These are phyloP conservation scores for Drosophila tsacasi DNA, from an alignment of 1,140 invertebrate species.

Conservation along the genomic window DNA sequence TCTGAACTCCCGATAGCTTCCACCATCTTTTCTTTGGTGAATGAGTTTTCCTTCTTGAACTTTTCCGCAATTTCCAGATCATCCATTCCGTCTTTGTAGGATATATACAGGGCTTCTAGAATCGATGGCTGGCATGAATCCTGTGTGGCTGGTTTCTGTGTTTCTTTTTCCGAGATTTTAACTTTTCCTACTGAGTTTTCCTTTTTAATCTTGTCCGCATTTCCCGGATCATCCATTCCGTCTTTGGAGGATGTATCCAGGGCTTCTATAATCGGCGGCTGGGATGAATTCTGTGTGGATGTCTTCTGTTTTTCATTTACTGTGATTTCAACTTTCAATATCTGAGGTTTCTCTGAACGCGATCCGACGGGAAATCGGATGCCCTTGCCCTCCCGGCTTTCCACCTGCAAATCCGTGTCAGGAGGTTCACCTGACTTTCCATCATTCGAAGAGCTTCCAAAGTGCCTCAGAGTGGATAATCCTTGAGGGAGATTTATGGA, in stretches of 20 bases:
- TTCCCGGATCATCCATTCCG: background rate
- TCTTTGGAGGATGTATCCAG: slow-evolving; percentile 1
- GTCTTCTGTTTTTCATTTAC: background rate
- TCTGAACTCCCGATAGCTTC: background rate
- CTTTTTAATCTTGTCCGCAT: background rate
- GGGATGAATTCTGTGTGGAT: background rate
- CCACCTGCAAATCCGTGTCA: background rate
- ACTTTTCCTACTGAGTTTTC: background rate
- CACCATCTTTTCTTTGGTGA: background rate
- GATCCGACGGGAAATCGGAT: slow-evolving; percentile 21
- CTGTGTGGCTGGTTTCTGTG: background rate
- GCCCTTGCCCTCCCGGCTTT: slow-evolving; percentile 8
- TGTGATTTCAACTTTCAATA: background rate
- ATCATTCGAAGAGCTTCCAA: background rate
- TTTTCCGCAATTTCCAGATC: background rate
- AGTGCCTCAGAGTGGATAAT: background rate
- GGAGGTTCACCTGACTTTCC: background rate
- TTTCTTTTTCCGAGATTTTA: background rate
- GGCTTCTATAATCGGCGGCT: background rate
- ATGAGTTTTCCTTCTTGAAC: no score
- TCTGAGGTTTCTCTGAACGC: background rate
- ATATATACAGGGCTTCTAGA: background rate
- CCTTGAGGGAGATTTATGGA: background rate
- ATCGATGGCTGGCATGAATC: background rate
- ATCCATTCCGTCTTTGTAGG: background rate